A percentile compares a stretch with the other conserved stretches of the same genome.
Evolutionary conservation across 2,113 vertebrate species (phyloP).

Genomic region (Cryptotis parvus): DNA sequence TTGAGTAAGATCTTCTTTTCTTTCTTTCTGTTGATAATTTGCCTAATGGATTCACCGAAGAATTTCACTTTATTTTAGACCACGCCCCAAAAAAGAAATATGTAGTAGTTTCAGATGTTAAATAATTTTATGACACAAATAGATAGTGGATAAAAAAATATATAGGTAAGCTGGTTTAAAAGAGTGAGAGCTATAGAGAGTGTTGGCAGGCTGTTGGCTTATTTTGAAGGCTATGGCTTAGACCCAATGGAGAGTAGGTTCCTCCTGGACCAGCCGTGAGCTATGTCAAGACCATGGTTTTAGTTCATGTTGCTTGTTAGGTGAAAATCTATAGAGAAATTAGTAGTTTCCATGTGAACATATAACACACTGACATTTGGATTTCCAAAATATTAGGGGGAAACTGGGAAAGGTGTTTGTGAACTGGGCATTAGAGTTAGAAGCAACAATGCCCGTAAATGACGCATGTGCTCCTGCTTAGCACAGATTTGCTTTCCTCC

Average conservation of each 20-base stretch:
- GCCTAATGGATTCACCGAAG: neutral
- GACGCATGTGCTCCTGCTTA: neutral
- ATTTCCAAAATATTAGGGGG: neutral
- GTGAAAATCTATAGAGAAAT: neutral
- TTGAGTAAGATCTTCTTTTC: neutral
- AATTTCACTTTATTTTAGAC: constrained; percentile 15
- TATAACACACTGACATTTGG: constrained; percentile 27
- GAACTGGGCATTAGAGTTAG: neutral
- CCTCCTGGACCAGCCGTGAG: neutral
- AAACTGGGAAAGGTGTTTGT: neutral
- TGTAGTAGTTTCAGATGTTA: neutral
- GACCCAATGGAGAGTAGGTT: neutral
- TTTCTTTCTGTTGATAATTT: neutral
- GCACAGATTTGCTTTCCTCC: no score
- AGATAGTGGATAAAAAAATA: neutral
- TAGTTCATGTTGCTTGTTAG: neutral
- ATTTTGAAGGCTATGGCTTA: neutral
- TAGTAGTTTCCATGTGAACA: neutral
- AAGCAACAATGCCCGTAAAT: neutral
- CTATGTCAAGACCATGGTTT: neutral
- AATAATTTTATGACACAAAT: neutral
- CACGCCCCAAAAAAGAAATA: neutral
- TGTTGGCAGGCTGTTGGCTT: neutral
- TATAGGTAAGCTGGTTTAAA: neutral
- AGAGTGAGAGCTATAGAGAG: neutral